Evolutionary conservation across 2,113 vertebrate species (phyloP), one percentile per base, ranked within the genome.

Genomic region (Sylvietta virens): DNA sequence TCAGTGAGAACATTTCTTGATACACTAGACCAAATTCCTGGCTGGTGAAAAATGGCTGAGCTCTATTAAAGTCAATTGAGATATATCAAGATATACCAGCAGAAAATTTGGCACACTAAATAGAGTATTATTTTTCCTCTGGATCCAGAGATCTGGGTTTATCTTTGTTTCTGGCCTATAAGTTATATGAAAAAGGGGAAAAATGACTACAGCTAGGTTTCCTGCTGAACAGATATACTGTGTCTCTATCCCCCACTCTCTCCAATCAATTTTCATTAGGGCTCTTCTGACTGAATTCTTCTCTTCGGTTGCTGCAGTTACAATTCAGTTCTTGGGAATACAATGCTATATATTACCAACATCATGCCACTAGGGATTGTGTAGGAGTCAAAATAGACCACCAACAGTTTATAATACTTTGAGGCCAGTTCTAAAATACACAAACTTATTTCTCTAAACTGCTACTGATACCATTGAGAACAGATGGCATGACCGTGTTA

Each of bases 261-360:
- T 71, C 30, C 76, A 90, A 90, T 96, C 94, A 92, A 83, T 96
- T 96, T 95, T 97, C 79, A 95, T 95, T 94, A 94, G 92, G 31
- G 44, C 35, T 90, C 76, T 94, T 83, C 79, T 83, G 90, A 69
- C 71, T 56, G 71, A 91, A 67, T 65, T 82, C 82, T 87, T 92
- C 37, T 70, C 35, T 90, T 67, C 42, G 14, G 5, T 82, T 95
- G 83, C 76, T 60, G 7, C 67, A 47, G 92, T 56, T 60, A 58
- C 72, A 58, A 39, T 81, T 86, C 42, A 71, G 47, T 83, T 37
- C 50, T 82, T 91, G 74, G 71, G 67, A 88, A 78, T 3, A 80
- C 62, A 74, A 60, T 11, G 10, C 33, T 62, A 19, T 95, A 81
- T 88, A 74, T 77, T 86, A 83, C 76, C 33, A 51, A 35, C n/a